Evolutionary conservation across 2,888 invertebrate species (phyloP), one percentile per base, ranked within the genome.

Genomic region (Didymodactylos carnosus): DNA sequence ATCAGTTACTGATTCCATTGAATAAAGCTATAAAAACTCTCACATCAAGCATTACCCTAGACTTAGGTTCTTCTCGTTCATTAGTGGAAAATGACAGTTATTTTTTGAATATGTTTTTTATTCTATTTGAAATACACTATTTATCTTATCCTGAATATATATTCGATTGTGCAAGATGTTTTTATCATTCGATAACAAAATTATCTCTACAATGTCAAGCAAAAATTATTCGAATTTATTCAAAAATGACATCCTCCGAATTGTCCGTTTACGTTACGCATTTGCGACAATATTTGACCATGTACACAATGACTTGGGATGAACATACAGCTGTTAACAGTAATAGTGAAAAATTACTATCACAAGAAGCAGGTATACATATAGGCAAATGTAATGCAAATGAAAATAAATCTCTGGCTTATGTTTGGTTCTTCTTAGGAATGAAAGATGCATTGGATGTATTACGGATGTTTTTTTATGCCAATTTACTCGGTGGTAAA

Each of bases 381-480:
- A n/a, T n/a, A n/a, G n/a, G n/a, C n/a, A n/a, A n/a, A n/a, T n/a
- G n/a, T n/a, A n/a, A n/a, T 43, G n/a, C 43, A 43, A 89, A 39
- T 16, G n/a, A 49, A 27, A 73, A 70, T 79, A 90, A 88, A 79
- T 88, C 87, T n/a, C n/a, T n/a, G n/a, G n/a, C n/a, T n/a, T n/a
- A n/a, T n/a, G n/a, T 93, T 77, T 88, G 89, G 72, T 10, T 29
- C n/a, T 19, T 16, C 1, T 35, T n/a, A 62, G 88, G 88, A 75
- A 89, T 94, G 74, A 89, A 90, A 25, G 88, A 89, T 75, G 90
- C 92, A 2, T 91, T 92, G 25, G 90, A 90, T 85, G 87, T 93
- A 71, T 89, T 94, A 87, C 93, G 91, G 86, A 78, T 83, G 23
- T 76, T 84, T 35, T 83, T 80, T 77, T 92, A 91, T 83, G 92